A percentile compares a stretch with the other conserved stretches of the same genome.
Evolutionary conservation across 2,797 vertebrate genomes (phyloP).

Genomic region (Cryptoblepharus egeriae): DNA sequence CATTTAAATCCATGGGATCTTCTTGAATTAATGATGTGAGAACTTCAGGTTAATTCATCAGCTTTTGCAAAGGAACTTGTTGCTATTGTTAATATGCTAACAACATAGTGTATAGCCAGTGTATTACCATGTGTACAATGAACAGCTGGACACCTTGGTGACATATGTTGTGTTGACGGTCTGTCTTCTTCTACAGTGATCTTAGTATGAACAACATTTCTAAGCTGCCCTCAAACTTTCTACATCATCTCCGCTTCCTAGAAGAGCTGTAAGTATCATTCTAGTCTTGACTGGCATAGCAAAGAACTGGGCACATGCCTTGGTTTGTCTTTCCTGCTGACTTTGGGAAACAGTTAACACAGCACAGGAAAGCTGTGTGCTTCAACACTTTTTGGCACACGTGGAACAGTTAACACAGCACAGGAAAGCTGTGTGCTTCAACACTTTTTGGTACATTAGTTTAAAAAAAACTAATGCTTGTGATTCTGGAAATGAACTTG

Average conservation of each 20-base stretch:
- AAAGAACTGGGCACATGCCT: conserved; percentile 62
- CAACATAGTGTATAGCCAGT: too few relatives aligned
- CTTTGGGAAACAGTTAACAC: conserved; percentile 80
- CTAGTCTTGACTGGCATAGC: conserved; percentile 58
- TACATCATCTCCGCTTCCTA: conserved; percentile 88
- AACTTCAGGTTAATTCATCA: conserved; percentile 68
- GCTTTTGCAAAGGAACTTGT: conserved; percentile 60
- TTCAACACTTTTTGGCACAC: too few relatives aligned
- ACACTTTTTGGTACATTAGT: conserved; percentile 75
- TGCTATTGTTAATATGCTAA: conserved; percentile 3
- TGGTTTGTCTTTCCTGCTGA: conserved; percentile 70
- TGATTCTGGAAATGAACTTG: conserved; percentile 80
- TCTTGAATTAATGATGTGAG: conserved; percentile 6
- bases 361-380: conserved; percentile 74
- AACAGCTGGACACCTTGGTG: conserved; percentile 72
- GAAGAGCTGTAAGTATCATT: conserved; percentile 91
- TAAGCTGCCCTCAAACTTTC: conserved; percentile 79
- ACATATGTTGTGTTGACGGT: conserved; percentile 63
- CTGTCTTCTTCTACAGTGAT: conserved; percentile 82
- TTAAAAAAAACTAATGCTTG: conserved; percentile 56
- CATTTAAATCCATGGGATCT: background rate
- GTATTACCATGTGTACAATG: conserved; percentile 72
- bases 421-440: conserved; percentile 75
- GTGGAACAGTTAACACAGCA: conserved; percentile 78
- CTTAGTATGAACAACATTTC: conserved; percentile 97